Evolutionary conservation across 2,888 invertebrate species (phyloP).

Genomic region (Panzeria rudis): DNA sequence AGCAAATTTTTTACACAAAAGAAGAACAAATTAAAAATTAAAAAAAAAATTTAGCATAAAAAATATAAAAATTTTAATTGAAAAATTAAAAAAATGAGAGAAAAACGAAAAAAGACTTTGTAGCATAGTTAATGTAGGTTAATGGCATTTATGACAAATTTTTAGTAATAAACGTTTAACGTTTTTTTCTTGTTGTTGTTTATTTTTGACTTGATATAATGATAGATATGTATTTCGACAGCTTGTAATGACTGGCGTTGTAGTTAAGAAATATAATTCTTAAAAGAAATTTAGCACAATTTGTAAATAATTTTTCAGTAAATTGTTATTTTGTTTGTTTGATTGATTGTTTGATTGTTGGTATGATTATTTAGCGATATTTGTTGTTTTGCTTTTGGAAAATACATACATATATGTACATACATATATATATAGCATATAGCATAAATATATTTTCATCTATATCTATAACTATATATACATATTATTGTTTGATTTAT

Average conservation of each 20-base stretch:
- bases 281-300: slow-evolving; percentile 16
- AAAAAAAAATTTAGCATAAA: slow-evolving; percentile 30
- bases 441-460: slow-evolving; percentile 22
- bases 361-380: slow-evolving; percentile 21
- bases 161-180: slow-evolving; percentile 37
- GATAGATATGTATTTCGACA: not conserved
- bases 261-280: slow-evolving; percentile 19
- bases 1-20: slow-evolving; percentile 1
- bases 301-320: not conserved
- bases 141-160: slow-evolving; percentile 67
- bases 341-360: not conserved
- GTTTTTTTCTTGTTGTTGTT: not conserved
- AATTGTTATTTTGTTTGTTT: slow-evolving; percentile 2
- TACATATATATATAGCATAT: slow-evolving; percentile 1
- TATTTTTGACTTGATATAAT: slow-evolving; percentile 12
- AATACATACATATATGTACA: slow-evolving; percentile 16
- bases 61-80: slow-evolving; percentile 3
- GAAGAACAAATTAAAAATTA: not conserved
- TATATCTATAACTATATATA: slow-evolving; percentile 34
- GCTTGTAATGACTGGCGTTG: slow-evolving; percentile 31
- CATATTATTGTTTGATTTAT: slow-evolving; percentile 37
- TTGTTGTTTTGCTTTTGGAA: slow-evolving; percentile 38
- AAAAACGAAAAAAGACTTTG: slow-evolving; percentile 59
- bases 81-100: slow-evolving; percentile 23
- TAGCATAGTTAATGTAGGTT: slow-evolving; percentile 71